Base-by-base conservation (phyloP, 1,140 invertebrate genomes). In the Apis cerana region DNA sequence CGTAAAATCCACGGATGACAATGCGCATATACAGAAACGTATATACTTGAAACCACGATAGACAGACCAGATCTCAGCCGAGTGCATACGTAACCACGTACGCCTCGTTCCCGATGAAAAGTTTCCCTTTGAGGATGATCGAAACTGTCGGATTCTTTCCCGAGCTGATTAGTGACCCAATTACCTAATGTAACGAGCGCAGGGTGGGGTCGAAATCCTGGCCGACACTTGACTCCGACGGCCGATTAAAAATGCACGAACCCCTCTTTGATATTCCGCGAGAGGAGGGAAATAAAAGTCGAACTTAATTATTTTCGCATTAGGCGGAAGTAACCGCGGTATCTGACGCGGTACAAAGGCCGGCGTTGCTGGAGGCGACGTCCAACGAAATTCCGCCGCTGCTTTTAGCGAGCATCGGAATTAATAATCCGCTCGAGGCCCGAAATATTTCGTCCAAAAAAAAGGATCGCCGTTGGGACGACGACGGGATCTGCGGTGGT, bases 341-440 rank as follows among this genome's bases (percentile, higher is more conserved):
- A 43, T 68, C 62, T 58, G 62, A n/a, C 43, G 62, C 52, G 65
- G 27, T 17, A 67, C 67, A 87, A 65, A 85, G 70, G 72, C n/a
- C n/a, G 56, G 21, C 13, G 19, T 52, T 3, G 23, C 61, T 7
- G 68, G 33, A 4, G 48, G 54, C 71, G 59, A 48, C 71, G 27
- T 52, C 52, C 23, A 59, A 72, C 70, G 70, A 87, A 87, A 86
- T 86, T 86, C 54, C 76, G 33, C 52, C 23, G 15, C 61, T 76
- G 86, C 86, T 88, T 88, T 88, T 88, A 88, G 85, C 71, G 68
- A 64, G 76, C 85, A 81, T 88, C 77, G 61, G 77, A 86, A 43
- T 27, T 87, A 33, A 33, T 87, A 88, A 84, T 86, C 79, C 79
- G 74, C 56, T 77, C 54, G 62, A 15, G 68, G 74, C 12, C 43